These are phyloP conservation scores for Mixornis gularis DNA, from an alignment of 2,113 vertebrate genomes.

Conservation along the genomic window DNA sequence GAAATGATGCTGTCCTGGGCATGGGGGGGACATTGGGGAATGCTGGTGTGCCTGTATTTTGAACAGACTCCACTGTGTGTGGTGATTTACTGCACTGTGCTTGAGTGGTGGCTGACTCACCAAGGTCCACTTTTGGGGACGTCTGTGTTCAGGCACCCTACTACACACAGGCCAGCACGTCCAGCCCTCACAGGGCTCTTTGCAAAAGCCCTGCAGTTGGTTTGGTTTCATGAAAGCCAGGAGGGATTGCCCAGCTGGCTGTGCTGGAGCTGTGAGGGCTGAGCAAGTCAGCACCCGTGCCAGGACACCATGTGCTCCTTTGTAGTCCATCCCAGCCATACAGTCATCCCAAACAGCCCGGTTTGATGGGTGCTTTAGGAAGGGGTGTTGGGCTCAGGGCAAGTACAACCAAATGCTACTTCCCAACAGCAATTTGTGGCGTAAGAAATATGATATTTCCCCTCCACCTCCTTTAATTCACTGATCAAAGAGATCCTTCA, in stretches of 20 bases:
- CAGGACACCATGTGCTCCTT: not conserved
- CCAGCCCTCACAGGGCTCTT: not conserved
- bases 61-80: not conserved
- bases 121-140: not conserved
- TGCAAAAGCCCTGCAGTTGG: not conserved
- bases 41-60: not conserved
- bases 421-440: not conserved
- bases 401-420: not conserved
- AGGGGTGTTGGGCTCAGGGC: not conserved
- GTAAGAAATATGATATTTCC: not conserved
- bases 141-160: rapidly evolving
- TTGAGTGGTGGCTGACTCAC: not conserved
- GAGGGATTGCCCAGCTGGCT: not conserved
- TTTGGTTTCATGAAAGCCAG: not conserved
- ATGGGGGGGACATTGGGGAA: rapidly evolving
- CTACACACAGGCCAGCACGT: not conserved
- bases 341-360: conserved; percentile 27
- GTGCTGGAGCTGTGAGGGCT: not conserved
- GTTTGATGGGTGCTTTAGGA: not conserved
- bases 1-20: not conserved
- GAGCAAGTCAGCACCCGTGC: not conserved
- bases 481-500: conserved; percentile 17
- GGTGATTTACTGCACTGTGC: not conserved
- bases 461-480: not conserved
- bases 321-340: conserved; percentile 17